phyloP scores from a whole-genome alignment of 2,888 invertebrate species.

The Synergus itoensis region DNA sequence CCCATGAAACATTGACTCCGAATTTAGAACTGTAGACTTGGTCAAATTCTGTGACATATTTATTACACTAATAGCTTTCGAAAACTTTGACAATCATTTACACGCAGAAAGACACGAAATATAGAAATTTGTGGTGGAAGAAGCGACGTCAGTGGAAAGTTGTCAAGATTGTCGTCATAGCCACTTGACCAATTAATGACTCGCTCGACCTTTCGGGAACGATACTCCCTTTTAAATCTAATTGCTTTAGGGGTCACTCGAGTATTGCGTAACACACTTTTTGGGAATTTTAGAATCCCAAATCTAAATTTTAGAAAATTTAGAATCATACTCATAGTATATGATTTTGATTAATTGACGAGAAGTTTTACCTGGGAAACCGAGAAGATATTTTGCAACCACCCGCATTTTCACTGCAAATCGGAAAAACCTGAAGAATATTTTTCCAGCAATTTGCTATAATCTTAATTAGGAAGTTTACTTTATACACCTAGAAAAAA shows the following conservation, averaged over 20 bases:
- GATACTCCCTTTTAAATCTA: constrained; percentile 23
- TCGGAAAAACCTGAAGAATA: neutral
- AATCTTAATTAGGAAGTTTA: neutral
- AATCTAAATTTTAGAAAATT: too few species aligned
- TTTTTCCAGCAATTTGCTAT: neutral
- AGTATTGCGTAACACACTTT: neutral
- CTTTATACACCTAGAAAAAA: neutral
- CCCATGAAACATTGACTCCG: neutral
- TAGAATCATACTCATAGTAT: too few species aligned
- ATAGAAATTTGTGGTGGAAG: constrained; percentile 11
- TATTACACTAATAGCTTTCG: neutral
- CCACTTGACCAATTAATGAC: constrained; percentile 41
- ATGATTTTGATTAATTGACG: too few species aligned
- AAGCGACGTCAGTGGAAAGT: constrained; percentile 27
- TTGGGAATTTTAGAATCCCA: neutral
- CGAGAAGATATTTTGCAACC: neutral
- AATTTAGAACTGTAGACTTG: too few species aligned
- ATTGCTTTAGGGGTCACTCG: neutral
- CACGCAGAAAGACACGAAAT: neutral
- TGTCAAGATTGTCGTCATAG: constrained; percentile 23
- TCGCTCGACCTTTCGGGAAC: constrained; percentile 27
- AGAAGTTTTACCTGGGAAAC: neutral
- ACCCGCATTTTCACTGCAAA: neutral
- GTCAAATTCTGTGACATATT: neutral
- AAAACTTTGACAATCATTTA: neutral